Evolutionary conservation across 92 coral and sea anemone species (phyloP).

Genomic region (Desmophyllum pertusum): DNA sequence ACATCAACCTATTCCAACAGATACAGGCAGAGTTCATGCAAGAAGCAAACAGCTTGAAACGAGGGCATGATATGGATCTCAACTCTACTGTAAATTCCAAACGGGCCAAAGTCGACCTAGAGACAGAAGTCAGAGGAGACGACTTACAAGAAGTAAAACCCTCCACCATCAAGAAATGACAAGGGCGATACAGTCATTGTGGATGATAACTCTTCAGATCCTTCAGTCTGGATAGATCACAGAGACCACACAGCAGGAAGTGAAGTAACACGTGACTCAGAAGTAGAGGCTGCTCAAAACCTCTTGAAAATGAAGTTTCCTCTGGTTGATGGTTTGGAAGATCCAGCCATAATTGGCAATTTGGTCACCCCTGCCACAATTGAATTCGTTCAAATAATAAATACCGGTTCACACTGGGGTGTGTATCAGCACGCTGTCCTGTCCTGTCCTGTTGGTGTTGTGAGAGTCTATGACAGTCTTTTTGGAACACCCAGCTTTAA

Average conservation of each 20-base stretch:
- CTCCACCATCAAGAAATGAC: constrained; percentile 30
- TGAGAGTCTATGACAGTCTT: constrained; percentile 51
- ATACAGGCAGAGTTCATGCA: constrained; percentile 21
- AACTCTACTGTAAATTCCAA: constrained; percentile 12
- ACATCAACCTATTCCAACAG: constrained; percentile 4
- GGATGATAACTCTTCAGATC: constrained; percentile 45
- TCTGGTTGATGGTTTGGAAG: constrained; percentile 18
- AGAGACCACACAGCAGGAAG: constrained; percentile 29
- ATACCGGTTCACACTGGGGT: constrained; percentile 52
- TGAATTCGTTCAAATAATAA: constrained; percentile 27
- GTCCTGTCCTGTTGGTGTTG: constrained; percentile 28
- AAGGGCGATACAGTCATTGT: constrained; percentile 23
- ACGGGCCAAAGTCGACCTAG: constrained; percentile 2
- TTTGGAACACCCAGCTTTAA: constrained; percentile 39
- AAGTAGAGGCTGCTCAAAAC: constrained; percentile 37
- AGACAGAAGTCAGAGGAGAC: constrained; percentile 27
- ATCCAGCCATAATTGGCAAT: constrained; percentile 34
- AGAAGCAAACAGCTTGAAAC: constrained; percentile 25
- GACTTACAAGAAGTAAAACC: not conserved
- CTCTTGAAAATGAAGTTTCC: constrained; percentile 36
- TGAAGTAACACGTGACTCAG: constrained; percentile 34
- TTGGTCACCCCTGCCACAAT: constrained; percentile 41
- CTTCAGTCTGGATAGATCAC: constrained; percentile 33
- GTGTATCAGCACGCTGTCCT: constrained; percentile 36
- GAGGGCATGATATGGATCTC: constrained; percentile 8